These are phyloP conservation scores for Formicarius rufipectus DNA, from an alignment of 2,113 vertebrate genomes.

Conservation along the genomic window DNA sequence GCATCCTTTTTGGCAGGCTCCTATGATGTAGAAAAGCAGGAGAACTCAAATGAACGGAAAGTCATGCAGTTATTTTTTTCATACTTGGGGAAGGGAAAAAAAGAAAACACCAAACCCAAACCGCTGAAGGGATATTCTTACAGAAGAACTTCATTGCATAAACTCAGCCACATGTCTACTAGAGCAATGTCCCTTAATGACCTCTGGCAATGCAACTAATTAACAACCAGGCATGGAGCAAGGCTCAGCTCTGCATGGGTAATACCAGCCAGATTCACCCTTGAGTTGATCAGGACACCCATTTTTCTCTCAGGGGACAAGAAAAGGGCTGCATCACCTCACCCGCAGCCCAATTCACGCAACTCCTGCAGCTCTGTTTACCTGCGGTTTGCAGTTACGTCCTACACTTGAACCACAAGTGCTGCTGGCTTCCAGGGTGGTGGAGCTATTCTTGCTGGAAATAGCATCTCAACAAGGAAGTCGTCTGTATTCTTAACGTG, in stretches of 20 bases:
- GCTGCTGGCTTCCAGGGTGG: constrained; percentile 26
- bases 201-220: constrained; percentile 32
- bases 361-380: constrained; percentile 45
- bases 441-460: constrained; percentile 30
- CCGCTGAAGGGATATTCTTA: constrained; percentile 53
- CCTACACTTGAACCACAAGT: constrained; percentile 51
- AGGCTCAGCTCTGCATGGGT: not conserved
- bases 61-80: constrained; percentile 68
- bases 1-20: constrained; percentile 73
- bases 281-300: not conserved
- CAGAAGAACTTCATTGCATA: constrained; percentile 63
- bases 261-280: not conserved
- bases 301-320: not conserved
- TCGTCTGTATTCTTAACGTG: not conserved
- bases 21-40: constrained; percentile 67
- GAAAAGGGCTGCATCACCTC: not conserved
- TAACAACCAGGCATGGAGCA: not conserved
- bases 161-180: constrained; percentile 40
- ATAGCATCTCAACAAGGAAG: not conserved
- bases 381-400: constrained; percentile 58
- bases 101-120: constrained; percentile 57
- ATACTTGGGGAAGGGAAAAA: constrained; percentile 49
- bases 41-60: constrained; percentile 67
- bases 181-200: constrained; percentile 60
- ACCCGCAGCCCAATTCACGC: not conserved